Evolutionary conservation across 2,113 vertebrate species (phyloP).

Genomic region (Rousettus leschenaultii): DNA sequence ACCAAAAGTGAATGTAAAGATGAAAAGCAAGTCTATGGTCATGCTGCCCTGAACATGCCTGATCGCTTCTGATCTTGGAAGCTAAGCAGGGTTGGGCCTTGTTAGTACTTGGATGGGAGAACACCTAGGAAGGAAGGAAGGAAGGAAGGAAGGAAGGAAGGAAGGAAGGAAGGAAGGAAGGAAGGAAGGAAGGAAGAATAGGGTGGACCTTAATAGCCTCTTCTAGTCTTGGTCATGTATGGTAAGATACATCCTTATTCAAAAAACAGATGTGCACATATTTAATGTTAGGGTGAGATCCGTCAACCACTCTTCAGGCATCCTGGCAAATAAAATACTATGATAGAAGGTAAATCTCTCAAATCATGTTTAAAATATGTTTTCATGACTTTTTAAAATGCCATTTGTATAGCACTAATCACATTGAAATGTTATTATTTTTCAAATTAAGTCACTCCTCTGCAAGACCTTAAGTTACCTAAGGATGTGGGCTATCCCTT

Average conservation of each 20-base stretch:
- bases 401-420: neutral
- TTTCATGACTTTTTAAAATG: neutral
- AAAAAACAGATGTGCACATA: conserved; percentile 10
- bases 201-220: neutral
- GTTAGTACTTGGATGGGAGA: too few relatives aligned
- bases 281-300: conserved; percentile 1
- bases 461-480: neutral
- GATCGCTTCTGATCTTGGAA: too few relatives aligned
- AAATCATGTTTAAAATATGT: conserved; percentile 34
- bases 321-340: conserved; percentile 25
- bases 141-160: too few relatives aligned
- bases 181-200: neutral
- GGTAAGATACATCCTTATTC: conserved; percentile 40
- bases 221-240: conserved; percentile 35
- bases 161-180: too few relatives aligned
- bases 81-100: too few relatives aligned
- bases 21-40: too few relatives aligned
- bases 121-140: too few relatives aligned
- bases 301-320: neutral
- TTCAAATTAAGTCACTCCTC: neutral
- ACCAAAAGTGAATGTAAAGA: too few relatives aligned
- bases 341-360: conserved; percentile 47
- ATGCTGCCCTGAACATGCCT: too few relatives aligned
- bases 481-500: neutral
- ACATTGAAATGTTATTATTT: conserved; percentile 20